Evolutionary conservation across 2,797 vertebrate species (phyloP).

Genomic region (Enteromius mattozi): DNA sequence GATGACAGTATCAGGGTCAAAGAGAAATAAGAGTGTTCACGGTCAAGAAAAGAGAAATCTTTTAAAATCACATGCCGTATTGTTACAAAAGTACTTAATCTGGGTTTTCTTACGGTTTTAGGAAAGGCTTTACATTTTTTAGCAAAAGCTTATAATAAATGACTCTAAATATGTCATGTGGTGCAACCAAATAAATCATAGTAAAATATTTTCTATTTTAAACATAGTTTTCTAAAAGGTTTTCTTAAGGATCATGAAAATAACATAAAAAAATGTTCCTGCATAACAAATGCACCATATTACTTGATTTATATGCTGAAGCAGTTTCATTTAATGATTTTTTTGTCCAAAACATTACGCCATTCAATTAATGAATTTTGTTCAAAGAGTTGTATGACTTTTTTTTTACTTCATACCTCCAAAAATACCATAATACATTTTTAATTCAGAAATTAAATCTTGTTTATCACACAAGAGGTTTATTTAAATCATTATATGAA

Average conservation of each 20-base stretch:
- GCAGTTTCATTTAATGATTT: background rate
- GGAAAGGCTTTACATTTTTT: background rate
- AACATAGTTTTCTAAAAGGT: background rate
- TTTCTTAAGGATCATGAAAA: background rate
- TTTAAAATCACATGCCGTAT: background rate
- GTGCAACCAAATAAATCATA: background rate
- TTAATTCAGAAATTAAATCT: background rate
- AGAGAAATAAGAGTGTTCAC: background rate
- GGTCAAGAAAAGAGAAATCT: background rate
- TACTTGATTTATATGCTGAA: background rate
- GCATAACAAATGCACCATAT: background rate
- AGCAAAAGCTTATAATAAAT: background rate
- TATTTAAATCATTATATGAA: background rate
- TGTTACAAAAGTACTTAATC: background rate
- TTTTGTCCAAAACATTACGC: background rate
- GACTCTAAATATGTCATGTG: background rate
- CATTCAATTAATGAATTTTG: background rate
- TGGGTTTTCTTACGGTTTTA: background rate
- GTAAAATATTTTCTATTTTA: background rate
- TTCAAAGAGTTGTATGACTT: background rate
- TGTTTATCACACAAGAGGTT: background rate
- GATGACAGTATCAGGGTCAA: conserved; percentile 21
- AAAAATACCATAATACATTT: background rate
- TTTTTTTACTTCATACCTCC: background rate
- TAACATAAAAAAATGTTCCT: too few relatives aligned